phyloP scores from a whole-genome alignment of 2,113 vertebrate species.

The Centropristis striata region DNA sequence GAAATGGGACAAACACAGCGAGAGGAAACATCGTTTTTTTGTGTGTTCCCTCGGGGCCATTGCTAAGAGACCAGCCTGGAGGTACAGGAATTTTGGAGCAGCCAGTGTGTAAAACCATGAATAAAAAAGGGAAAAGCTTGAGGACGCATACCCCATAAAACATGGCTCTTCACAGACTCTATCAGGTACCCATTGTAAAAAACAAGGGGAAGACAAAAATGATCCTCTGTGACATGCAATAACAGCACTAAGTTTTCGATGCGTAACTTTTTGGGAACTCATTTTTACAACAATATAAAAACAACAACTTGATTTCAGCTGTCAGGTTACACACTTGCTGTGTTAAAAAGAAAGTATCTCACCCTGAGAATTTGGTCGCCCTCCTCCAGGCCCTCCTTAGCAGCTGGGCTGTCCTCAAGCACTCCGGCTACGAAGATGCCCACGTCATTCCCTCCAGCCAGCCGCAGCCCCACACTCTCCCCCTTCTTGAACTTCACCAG shows the following conservation, averaged over 20 bases:
- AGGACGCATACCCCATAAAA: slow-evolving; percentile 58
- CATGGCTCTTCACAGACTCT: slow-evolving; percentile 31
- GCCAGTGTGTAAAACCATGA: slow-evolving; percentile 53
- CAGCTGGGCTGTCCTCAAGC: slow-evolving; percentile 97
- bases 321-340: neutral
- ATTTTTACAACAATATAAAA: neutral
- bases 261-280: neutral
- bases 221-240: neutral
- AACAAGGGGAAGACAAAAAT: neutral
- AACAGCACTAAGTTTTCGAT: neutral
- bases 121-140: slow-evolving; percentile 43
- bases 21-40: slow-evolving; percentile 74
- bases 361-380: slow-evolving; percentile 99
- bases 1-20: slow-evolving; percentile 61
- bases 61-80: slow-evolving; percentile 75
- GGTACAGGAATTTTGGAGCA: slow-evolving; percentile 71
- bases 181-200: slow-evolving; percentile 26
- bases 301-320: neutral
- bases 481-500: slow-evolving; percentile 99
- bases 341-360: slow-evolving; percentile 64
- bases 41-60: slow-evolving; percentile 49
- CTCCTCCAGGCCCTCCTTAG: slow-evolving; percentile 98
- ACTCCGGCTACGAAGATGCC: slow-evolving; percentile 99
- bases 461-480: slow-evolving; percentile 97
- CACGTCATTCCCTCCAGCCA: slow-evolving; percentile 98